phyloP scores from a whole-genome alignment of 2,888 invertebrate genomes.

The Cantharis flavilabris region DNA sequence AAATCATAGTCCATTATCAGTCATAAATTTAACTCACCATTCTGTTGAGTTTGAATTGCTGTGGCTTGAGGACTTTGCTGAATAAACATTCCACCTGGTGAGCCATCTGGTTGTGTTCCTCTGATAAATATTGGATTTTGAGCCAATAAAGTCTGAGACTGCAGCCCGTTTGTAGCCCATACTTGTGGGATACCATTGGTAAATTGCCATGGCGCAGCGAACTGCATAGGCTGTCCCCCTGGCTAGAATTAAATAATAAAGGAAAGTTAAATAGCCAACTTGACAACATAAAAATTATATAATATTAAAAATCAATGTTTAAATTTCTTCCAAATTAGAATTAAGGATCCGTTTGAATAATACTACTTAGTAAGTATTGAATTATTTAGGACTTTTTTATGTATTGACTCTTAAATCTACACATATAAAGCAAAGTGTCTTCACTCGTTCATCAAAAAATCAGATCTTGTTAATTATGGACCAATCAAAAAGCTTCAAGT shows the following conservation, averaged over 20 bases:
- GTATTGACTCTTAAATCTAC: too few relatives aligned
- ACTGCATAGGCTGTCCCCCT: slow-evolving; percentile 76
- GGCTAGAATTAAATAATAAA: slow-evolving; percentile 51
- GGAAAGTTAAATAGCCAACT: background rate
- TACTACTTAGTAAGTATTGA: too few relatives aligned
- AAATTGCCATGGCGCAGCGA: slow-evolving; percentile 77
- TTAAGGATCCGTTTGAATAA: background rate
- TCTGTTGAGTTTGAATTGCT: slow-evolving; percentile 66
- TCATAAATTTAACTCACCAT: slow-evolving; percentile 59
- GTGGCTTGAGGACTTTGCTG: slow-evolving; percentile 74
- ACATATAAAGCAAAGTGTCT: too few relatives aligned
- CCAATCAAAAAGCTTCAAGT: too few relatives aligned
- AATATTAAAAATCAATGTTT: background rate
- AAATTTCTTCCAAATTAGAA: background rate
- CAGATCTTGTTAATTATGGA: too few relatives aligned
- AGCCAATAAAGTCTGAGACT: slow-evolving; percentile 69
- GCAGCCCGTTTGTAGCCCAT: slow-evolving; percentile 74
- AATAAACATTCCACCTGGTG: slow-evolving; percentile 78
- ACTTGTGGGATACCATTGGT: slow-evolving; percentile 72
- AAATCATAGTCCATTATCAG: background rate
- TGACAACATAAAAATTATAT: background rate
- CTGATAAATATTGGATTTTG: slow-evolving; percentile 84
- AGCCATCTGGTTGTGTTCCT: slow-evolving; percentile 75
- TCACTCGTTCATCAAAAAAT: too few relatives aligned
- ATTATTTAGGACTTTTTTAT: background rate